These are phyloP conservation scores for Pholis gunnellus DNA, from an alignment of 2,113 vertebrate genomes.

Conservation along the genomic window DNA sequence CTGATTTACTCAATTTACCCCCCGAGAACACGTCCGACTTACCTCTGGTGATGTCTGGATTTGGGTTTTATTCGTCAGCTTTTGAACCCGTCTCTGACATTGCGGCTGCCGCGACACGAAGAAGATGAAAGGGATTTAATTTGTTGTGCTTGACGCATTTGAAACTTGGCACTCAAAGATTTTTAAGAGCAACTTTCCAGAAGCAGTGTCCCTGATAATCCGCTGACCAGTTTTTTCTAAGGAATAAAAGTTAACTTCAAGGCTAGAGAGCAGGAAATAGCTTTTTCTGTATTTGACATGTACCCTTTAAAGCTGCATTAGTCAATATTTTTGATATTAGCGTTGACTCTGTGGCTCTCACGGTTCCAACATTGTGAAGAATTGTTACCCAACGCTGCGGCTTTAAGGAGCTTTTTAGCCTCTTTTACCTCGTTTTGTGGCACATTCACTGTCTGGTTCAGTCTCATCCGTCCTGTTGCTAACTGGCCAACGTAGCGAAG, in stretches of 20 bases:
- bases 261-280: background rate
- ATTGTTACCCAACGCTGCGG: background rate
- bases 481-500: background rate
- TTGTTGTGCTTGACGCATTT: constrained; percentile 22
- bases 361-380: too few relatives aligned
- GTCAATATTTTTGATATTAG: background rate
- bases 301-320: background rate
- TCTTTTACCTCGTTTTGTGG: background rate
- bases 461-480: background rate
- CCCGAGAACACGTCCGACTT: background rate
- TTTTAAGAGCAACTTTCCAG: background rate
- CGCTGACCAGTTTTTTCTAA: background rate
- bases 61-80: constrained; percentile 13
- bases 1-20: constrained; percentile 26
- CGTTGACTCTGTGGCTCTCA: too few relatives aligned
- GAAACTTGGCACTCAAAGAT: constrained; percentile 6
- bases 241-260: background rate
- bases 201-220: constrained; percentile 23
- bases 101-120: constrained; percentile 14
- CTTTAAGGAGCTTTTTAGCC: background rate
- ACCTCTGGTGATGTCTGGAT: background rate
- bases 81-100: constrained; percentile 35
- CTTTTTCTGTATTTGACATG: background rate
- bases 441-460: background rate
- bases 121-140: constrained; percentile 33